These are phyloP conservation scores for Aphis gossypii DNA, from an alignment of 1,140 invertebrate genomes.

Conservation along the genomic window DNA sequence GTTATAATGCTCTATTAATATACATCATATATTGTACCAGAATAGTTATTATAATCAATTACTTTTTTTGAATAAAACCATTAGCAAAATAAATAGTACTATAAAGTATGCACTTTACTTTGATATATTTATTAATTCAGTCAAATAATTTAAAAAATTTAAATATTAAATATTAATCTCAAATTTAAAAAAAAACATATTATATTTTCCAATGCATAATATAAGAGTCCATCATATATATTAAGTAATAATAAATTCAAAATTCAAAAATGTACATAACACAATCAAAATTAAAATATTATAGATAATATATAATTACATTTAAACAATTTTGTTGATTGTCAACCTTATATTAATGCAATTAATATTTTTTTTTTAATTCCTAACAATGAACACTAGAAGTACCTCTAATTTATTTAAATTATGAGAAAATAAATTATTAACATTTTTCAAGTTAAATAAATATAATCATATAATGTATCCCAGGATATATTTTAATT, in stretches of 20 bases:
- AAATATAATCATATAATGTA: neutral
- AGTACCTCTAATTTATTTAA: neutral
- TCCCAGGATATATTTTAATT: neutral
- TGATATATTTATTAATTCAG: neutral
- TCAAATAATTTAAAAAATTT: neutral
- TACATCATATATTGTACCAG: neutral
- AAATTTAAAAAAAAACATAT: too few species aligned
- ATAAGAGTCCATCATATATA: too few species aligned
- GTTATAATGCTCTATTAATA: neutral
- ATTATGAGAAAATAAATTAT: neutral
- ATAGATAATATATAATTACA: neutral
- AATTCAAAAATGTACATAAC: too few species aligned
- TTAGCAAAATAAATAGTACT: neutral
- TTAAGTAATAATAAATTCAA: neutral
- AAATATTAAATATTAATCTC: too few species aligned
- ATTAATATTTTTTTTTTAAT: neutral
- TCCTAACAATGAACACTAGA: neutral
- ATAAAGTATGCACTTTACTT: neutral
- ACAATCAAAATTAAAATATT: too few species aligned
- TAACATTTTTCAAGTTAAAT: neutral
- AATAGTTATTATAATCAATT: neutral
- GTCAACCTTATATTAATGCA: neutral
- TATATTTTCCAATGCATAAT: too few species aligned
- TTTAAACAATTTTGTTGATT: neutral
- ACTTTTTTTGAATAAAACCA: neutral